phyloP scores from a whole-genome alignment of 2,113 vertebrate genomes.

The Chamaea fasciata region DNA sequence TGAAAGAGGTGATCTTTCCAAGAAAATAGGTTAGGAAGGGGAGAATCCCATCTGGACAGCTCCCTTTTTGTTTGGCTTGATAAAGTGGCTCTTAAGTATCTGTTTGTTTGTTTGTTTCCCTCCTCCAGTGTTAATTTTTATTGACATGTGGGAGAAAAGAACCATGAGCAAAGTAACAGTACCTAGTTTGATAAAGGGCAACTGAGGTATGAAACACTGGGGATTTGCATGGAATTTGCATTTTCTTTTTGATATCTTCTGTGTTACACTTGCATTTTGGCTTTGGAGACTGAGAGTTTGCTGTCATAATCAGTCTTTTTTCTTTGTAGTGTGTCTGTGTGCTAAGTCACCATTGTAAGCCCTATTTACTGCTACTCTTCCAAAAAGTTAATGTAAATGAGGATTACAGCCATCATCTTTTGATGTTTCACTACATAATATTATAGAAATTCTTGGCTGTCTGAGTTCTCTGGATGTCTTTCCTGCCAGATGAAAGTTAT shows the following conservation, averaged over 20 bases:
- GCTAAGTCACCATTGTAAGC: background rate
- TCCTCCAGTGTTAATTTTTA: background rate
- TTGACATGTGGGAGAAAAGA: background rate
- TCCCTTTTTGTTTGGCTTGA: background rate
- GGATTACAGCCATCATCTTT: background rate
- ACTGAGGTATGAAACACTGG: background rate
- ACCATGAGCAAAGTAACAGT: background rate
- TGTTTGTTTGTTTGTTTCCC: background rate
- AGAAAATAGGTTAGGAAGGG: rapidly evolving
- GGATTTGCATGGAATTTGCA: background rate
- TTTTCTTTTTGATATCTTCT: background rate
- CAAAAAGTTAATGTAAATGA: background rate
- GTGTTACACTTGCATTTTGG: background rate
- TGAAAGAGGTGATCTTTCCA: background rate
- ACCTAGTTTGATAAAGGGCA: background rate
- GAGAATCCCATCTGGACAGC: background rate
- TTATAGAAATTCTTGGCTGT: background rate
- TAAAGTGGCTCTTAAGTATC: background rate
- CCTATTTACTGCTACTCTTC: background rate
- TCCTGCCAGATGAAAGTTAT: background rate
- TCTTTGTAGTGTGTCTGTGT: background rate
- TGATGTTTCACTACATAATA: background rate
- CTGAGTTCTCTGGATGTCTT: background rate
- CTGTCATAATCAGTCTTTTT: background rate
- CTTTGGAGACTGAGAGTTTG: background rate